These are phyloP conservation scores for Solenodon paradoxus DNA, from an alignment of 2,113 vertebrate species.

Conservation along the genomic window DNA sequence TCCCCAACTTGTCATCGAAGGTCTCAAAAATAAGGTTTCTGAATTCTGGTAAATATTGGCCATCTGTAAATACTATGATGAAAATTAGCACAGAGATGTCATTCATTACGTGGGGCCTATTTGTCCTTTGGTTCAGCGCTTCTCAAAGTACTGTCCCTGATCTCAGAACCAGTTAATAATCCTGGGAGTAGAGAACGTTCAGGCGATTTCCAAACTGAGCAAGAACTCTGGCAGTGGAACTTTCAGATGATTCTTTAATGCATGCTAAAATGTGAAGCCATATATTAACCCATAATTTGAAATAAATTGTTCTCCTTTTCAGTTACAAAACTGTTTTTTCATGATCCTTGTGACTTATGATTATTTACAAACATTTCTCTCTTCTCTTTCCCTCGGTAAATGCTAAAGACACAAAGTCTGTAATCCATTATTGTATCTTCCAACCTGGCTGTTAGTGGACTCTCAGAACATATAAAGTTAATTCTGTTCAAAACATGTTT, in stretches of 20 bases:
- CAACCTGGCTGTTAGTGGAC: background rate
- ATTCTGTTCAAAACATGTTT: background rate
- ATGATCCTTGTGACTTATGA: background rate
- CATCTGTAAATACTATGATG: no score
- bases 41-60: background rate
- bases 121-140: background rate
- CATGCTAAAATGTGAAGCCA: background rate
- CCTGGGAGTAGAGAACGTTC: background rate
- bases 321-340: background rate
- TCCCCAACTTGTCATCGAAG: background rate
- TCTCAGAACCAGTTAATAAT: background rate
- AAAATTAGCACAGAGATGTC: no score
- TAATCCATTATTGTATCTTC: background rate
- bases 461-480: slow-evolving; percentile 13
- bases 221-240: background rate
- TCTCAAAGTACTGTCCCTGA: background rate
- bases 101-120: background rate
- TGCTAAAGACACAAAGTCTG: background rate
- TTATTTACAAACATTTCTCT: background rate
- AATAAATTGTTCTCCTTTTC: background rate
- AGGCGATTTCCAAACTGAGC: background rate
- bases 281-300: background rate
- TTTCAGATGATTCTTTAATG: background rate
- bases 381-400: background rate
- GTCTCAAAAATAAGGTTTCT: background rate